A percentile compares a stretch with the other conserved stretches of the same genome.
These are phyloP conservation scores for Drosophila recens DNA, from an alignment of 2,888 invertebrate species.

Conservation along the genomic window DNA sequence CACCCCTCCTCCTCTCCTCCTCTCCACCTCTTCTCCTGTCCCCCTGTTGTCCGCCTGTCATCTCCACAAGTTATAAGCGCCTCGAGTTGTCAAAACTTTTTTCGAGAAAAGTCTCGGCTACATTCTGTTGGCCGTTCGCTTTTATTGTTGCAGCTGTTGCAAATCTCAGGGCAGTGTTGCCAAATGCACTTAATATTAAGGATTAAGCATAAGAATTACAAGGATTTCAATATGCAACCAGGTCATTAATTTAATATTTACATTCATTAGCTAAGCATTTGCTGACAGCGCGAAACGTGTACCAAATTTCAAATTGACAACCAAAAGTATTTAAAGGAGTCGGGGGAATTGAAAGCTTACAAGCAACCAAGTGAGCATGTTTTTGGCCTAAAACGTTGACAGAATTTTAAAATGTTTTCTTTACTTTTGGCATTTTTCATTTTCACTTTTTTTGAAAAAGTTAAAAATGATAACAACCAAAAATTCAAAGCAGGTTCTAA, in stretches of 20 bases:
- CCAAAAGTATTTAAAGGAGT: conserved; percentile 8
- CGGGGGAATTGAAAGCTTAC: neutral
- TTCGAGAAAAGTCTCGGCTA: conserved; percentile 3
- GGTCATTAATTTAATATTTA: conserved; percentile 43
- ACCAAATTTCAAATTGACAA: conserved; percentile 63
- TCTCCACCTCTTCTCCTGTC: neutral
- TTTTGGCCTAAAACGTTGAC: conserved; percentile 55
- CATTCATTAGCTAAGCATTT: conserved; percentile 49
- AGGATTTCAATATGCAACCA: conserved; percentile 33
- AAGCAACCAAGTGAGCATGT: conserved; percentile 29
- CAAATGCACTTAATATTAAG: conserved; percentile 63
- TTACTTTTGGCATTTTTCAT: conserved; percentile 38
- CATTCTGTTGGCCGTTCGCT: conserved; percentile 19
- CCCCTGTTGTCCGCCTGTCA: neutral
- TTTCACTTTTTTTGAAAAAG: conserved; percentile 16
- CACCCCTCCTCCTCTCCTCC: conserved; percentile 3
- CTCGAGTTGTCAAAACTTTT: conserved; percentile 59
- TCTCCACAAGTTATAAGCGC: conserved; percentile 47
- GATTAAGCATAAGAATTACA: conserved; percentile 1
- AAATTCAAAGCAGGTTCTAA: conserved; percentile 23
- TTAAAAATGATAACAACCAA: conserved; percentile 22
- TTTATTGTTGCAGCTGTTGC: conserved; percentile 69
- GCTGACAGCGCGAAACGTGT: conserved; percentile 38
- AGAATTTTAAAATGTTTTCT: conserved; percentile 65
- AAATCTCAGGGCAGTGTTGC: conserved; percentile 76